These are phyloP conservation scores for Conus canariensis DNA, from an alignment of 2,888 invertebrate genomes.

Conservation along the genomic window DNA sequence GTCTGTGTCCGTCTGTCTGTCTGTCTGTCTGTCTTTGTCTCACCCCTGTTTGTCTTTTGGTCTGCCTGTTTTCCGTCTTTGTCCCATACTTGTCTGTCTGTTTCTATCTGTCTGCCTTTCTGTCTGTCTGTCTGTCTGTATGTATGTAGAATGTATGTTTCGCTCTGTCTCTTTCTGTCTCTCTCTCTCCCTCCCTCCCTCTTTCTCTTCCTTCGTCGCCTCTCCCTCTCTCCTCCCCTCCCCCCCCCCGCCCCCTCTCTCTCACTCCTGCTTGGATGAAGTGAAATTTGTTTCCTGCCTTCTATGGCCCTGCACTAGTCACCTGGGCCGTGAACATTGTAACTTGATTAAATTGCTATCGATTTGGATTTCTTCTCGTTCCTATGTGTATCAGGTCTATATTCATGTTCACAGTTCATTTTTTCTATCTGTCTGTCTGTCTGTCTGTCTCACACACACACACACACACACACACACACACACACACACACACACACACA, in stretches of 20 bases:
- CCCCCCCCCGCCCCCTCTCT: no score
- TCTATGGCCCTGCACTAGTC: no score
- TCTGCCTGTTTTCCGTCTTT: background rate
- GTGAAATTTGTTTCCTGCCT: background rate
- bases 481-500: slow-evolving; percentile 15
- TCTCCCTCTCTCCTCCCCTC: background rate
- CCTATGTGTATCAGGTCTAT: no score
- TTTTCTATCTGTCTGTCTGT: no score
- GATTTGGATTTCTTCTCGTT: no score
- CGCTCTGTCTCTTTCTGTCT: background rate
- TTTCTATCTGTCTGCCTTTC: background rate
- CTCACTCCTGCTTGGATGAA: no score
- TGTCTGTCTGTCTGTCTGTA: background rate
- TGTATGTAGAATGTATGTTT: no score
- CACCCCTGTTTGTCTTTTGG: background rate
- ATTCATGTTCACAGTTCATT: no score
- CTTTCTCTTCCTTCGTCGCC: no score
- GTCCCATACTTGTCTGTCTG: background rate
- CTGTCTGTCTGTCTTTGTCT: background rate
- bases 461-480: slow-evolving; percentile 15
- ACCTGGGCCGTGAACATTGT: no score
- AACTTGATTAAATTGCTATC: no score
- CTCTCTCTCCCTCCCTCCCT: background rate
- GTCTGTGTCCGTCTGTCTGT: background rate
- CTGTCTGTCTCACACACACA: background rate